A percentile compares a stretch with the other conserved stretches of the same genome.
phyloP scores from a whole-genome alignment of 2,888 invertebrate genomes.

The Lissonota sp. region DNA sequence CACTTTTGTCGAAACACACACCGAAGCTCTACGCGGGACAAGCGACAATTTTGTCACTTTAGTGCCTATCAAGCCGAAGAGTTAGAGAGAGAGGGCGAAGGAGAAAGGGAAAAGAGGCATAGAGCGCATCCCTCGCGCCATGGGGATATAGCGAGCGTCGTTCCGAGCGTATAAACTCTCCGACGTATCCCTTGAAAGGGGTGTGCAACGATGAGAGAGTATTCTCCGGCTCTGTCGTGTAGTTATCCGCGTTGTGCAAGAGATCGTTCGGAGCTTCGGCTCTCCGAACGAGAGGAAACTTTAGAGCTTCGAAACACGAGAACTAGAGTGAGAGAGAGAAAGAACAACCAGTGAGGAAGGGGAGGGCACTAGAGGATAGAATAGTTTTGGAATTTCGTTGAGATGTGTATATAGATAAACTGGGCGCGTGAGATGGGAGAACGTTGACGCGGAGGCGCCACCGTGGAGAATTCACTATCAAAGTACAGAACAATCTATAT shows the following conservation, averaged over 20 bases:
- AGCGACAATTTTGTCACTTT: constrained; percentile 60
- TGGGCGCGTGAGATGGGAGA: constrained; percentile 37
- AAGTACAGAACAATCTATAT: background rate
- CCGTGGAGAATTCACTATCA: constrained; percentile 48
- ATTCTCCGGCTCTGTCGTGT: constrained; percentile 32
- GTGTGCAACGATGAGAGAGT: background rate
- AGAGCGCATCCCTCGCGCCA: constrained; percentile 35
- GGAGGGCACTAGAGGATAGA: constrained; percentile 31
- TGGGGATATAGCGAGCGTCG: constrained; percentile 41
- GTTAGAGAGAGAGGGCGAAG: constrained; percentile 13
- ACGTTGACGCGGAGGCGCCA: constrained; percentile 40
- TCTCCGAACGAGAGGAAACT: constrained; percentile 46
- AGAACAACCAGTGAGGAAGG: constrained; percentile 5
- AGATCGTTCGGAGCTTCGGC: constrained; percentile 53
- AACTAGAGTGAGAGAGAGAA: constrained; percentile 21
- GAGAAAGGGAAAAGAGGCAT: background rate
- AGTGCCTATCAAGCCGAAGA: constrained; percentile 48
- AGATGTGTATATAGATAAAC: constrained; percentile 46
- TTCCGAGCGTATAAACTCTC: constrained; percentile 50
- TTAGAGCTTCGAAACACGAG: constrained; percentile 46
- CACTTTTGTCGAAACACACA: constrained; percentile 35
- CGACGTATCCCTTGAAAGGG: constrained; percentile 43
- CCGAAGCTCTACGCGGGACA: constrained; percentile 24
- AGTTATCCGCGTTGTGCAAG: constrained; percentile 27
- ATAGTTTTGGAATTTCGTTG: constrained; percentile 58